Percentiles rank a stretch among this genome's conserved stretches.
Evolutionary conservation across 2,113 vertebrate species (phyloP).

Genomic region (Tragelaphus buxtoni): DNA sequence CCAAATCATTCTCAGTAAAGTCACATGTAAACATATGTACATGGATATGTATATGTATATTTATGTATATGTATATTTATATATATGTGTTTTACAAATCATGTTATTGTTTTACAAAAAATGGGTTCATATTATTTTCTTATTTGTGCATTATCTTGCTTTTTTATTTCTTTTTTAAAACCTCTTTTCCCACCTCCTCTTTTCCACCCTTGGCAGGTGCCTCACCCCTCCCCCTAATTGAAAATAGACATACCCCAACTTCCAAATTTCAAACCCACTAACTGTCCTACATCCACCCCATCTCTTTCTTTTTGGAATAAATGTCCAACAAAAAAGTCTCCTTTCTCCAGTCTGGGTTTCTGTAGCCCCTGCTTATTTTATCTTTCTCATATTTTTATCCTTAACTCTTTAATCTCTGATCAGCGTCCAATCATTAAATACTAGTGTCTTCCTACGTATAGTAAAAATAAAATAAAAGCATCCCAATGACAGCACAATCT

Average conservation of each 20-base stretch:
- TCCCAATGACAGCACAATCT: not conserved
- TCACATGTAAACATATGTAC: not conserved
- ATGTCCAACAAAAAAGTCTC: not conserved
- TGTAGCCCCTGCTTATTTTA: not conserved
- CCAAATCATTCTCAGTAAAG: not conserved
- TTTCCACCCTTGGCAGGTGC: not conserved
- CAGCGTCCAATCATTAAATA: not conserved
- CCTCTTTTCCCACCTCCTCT: not conserved
- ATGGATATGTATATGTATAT: too few relatives aligned
- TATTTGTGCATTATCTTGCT: not conserved
- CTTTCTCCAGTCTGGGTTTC: not conserved
- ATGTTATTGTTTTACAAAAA: not conserved
- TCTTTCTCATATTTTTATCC: not conserved
- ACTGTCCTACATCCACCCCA: not conserved
- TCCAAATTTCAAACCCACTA: not conserved
- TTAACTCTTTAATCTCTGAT: not conserved
- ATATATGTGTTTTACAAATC: not conserved
- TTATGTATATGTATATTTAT: not conserved
- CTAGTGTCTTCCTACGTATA: not conserved
- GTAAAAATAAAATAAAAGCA: not conserved
- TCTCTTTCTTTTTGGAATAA: not conserved
- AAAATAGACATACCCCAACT: not conserved
- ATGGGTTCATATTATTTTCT: not conserved
- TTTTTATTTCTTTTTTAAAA: not conserved
- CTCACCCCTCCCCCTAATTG: not conserved